phyloP scores from a whole-genome alignment of 2,888 invertebrate genomes.

The Eupeodes luniger region DNA sequence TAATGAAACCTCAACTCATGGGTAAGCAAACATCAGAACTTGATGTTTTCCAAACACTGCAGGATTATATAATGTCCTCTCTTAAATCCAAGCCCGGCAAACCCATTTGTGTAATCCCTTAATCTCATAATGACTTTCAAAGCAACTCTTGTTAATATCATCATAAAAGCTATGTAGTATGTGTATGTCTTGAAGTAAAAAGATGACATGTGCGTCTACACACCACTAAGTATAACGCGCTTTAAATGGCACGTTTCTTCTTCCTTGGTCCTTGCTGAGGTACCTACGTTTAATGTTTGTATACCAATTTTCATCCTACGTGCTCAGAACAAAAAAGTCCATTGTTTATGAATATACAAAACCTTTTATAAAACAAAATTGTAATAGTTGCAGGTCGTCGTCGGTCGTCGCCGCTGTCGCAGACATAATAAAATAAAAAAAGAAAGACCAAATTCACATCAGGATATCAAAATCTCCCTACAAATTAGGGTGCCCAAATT shows the following conservation, averaged over 20 bases:
- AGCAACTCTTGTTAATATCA: conserved; percentile 42
- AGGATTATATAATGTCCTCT: conserved; percentile 40
- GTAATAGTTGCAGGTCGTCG: conserved; percentile 66
- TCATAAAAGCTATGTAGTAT: conserved; percentile 29
- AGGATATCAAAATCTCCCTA: conserved; percentile 51
- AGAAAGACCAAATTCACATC: conserved; percentile 38
- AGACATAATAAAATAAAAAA: conserved; percentile 58
- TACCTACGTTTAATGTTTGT: neutral
- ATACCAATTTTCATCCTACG: conserved; percentile 29
- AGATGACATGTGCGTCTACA: conserved; percentile 50
- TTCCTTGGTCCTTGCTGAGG: neutral
- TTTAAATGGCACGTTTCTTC: conserved; percentile 54
- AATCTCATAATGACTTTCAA: conserved; percentile 56
- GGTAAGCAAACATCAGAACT: conserved; percentile 24
- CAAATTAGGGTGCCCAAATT: conserved; percentile 73
- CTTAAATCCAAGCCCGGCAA: conserved; percentile 42
- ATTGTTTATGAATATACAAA: conserved; percentile 42
- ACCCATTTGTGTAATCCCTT: conserved; percentile 67
- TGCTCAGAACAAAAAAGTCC: conserved; percentile 26
- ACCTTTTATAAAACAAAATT: conserved; percentile 47
- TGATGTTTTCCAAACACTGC: conserved; percentile 35
- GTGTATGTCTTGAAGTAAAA: conserved; percentile 25
- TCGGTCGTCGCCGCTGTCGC: neutral
- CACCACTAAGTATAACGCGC: conserved; percentile 39
- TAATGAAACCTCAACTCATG: conserved; percentile 44